A percentile compares a stretch with the other conserved stretches of the same genome.
phyloP scores from a whole-genome alignment of 2,888 invertebrate species.

The Andrena camellia region DNA sequence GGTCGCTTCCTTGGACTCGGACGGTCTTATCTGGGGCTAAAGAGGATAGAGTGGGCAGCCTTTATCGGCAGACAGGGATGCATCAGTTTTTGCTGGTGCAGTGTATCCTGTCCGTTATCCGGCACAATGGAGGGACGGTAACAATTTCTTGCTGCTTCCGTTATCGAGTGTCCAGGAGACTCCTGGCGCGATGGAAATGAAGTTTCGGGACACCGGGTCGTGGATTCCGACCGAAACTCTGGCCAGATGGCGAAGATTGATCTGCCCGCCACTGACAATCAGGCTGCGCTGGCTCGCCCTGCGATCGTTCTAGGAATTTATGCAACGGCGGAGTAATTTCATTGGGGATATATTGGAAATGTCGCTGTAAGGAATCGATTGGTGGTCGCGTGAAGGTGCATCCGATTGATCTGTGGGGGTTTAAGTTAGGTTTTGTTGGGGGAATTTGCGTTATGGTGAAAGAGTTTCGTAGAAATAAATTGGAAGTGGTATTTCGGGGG shows the following conservation, averaged over 20 bases:
- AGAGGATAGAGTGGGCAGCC: conserved; percentile 46
- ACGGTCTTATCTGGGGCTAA: conserved; percentile 67
- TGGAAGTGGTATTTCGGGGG: conserved; percentile 2
- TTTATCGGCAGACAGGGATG: conserved; percentile 66
- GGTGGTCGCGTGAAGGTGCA: not conserved
- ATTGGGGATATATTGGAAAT: conserved; percentile 1
- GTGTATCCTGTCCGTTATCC: conserved; percentile 52
- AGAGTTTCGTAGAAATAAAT: conserved; percentile 6
- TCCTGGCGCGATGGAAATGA: not conserved
- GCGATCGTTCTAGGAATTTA: not conserved
- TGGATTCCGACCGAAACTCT: not conserved
- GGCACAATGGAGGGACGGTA: conserved; percentile 30
- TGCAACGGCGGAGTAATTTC: not conserved
- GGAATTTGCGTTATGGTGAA: not conserved
- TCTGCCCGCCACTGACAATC: not conserved
- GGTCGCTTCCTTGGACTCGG: conserved; percentile 43
- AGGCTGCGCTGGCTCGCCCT: not conserved
- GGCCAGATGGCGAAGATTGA: not conserved
- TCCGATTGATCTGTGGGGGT: too few species aligned
- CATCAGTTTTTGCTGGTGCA: conserved; percentile 69
- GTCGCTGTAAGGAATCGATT: not conserved
- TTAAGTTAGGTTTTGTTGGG: too few species aligned
- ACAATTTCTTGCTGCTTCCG: conserved; percentile 42
- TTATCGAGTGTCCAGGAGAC: conserved; percentile 20
- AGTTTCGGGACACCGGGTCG: not conserved